phyloP scores from a whole-genome alignment of 2,888 invertebrate genomes.

The Lasioglossum oenotherae region DNA sequence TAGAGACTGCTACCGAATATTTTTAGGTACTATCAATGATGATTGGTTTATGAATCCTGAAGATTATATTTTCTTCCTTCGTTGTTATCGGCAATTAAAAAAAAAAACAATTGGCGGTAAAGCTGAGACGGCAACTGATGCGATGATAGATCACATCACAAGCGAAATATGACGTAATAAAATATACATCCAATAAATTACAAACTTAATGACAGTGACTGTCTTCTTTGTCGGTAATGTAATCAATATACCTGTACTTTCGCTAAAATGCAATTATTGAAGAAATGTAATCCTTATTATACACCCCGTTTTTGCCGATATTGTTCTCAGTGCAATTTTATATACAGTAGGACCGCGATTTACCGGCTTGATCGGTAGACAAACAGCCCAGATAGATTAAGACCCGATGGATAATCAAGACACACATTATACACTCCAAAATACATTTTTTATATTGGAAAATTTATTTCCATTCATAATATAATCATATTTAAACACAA shows the following conservation, averaged over 20 bases:
- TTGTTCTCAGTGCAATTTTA: neutral
- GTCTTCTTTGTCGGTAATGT: neutral
- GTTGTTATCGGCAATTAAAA: neutral
- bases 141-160: neutral
- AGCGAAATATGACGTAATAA: neutral
- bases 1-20: neutral
- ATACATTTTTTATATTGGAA: too few species aligned
- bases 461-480: too few species aligned
- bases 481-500: too few species aligned
- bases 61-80: neutral
- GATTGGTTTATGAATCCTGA: neutral
- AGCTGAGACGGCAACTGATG: too few species aligned
- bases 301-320: neutral
- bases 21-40: neutral
- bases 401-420: too few species aligned
- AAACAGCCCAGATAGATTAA: too few species aligned
- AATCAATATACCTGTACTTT: neutral
- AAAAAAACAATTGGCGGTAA: neutral
- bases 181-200: neutral
- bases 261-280: neutral
- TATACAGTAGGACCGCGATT: neutral
- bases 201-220: neutral
- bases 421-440: too few species aligned
- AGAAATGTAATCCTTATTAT: neutral
- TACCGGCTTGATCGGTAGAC: too few species aligned